Base-by-base conservation (phyloP, 2,888 invertebrate species). In the Nudaria mundana region DNA sequence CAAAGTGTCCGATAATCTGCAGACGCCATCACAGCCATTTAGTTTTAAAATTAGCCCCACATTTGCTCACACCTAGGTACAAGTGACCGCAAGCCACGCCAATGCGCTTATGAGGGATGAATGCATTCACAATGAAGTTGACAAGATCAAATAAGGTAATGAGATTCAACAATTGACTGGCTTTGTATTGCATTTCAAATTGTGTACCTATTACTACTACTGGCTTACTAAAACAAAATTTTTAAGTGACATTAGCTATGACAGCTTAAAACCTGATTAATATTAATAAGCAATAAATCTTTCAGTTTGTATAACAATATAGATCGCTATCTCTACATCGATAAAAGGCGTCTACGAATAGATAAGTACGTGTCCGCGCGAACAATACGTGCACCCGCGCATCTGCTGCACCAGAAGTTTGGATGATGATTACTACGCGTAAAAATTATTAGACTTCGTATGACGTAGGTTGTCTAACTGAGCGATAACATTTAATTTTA, bases 1-100 rank as follows among this genome's bases (percentile, higher is more conserved):
- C 69, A 76, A 64, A 52, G 78, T 68, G 66, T 83, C 84, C 59
- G 82, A 76, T 48, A 81, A 87, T 88, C 89, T 89, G 89, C 71
- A 83, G 57, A 79, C 63, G 70, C 67, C 61, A 61, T 56, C 35
- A n/a, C n/a, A 44, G 48, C 45, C 52, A n/a, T 56, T 68, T 63
- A 61, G 49, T 60, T 34, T 37, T 33, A 20, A 25, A 30, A 8
- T 25, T 11, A 22, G 16, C 23, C 29, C 20, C 5, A 20, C 20
- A 20, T 20, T n/a, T n/a, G n/a, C n/a, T n/a, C 2, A 20, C 2
- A 7, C 6, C 20, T 2, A 20, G 2, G 20, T 7, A 7, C 7
- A 20, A 5, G 20, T 20, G 5, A 20, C 5, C 20, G 8, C 8
- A 18, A n/a, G 4, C 5, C 18, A 23, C 15, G 15, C 18, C 33